phyloP scores from a whole-genome alignment of 2,113 vertebrate species.

The Bostrychus sinensis region DNA sequence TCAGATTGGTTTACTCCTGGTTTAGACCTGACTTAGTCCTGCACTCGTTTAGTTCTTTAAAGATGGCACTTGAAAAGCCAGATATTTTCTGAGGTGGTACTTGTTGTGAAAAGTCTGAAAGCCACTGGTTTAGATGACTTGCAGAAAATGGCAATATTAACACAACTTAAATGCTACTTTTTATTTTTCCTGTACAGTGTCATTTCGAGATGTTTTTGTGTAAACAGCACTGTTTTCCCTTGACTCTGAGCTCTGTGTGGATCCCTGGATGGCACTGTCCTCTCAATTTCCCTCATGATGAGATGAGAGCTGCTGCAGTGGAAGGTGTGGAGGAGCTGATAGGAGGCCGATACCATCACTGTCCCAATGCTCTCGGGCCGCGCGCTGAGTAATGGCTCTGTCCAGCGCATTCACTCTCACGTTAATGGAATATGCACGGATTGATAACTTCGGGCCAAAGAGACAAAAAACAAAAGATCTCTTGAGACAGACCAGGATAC shows the following conservation, averaged over 20 bases:
- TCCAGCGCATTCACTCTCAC: conserved; percentile 76
- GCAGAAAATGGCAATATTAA: too few species aligned
- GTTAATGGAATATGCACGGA: conserved; percentile 78
- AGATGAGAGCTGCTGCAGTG: conserved; percentile 79
- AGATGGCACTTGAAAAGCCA: too few species aligned
- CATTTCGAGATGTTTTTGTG: background rate
- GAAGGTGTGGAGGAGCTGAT: conserved; percentile 72
- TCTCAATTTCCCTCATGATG: conserved; percentile 85
- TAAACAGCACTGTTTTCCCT: conserved; percentile 40
- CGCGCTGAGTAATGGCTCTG: conserved; percentile 80
- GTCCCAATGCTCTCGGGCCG: conserved; percentile 71
- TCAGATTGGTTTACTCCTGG: too few species aligned
- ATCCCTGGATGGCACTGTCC: conserved; percentile 81
- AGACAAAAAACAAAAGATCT: conserved; percentile 68
- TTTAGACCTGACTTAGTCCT: too few species aligned
- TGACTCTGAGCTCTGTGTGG: conserved; percentile 31
- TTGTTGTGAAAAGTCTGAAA: too few species aligned
- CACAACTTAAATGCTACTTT: too few species aligned
- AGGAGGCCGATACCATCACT: conserved; percentile 81
- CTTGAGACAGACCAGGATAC: conserved; percentile 41
- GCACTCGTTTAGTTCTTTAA: too few species aligned
- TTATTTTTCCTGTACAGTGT: background rate
- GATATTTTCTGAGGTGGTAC: too few species aligned
- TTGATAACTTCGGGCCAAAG: conserved; percentile 67
- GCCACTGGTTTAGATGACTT: too few species aligned